phyloP scores from a whole-genome alignment of 2,797 vertebrate genomes.

The Taenioides sp. region DNA sequence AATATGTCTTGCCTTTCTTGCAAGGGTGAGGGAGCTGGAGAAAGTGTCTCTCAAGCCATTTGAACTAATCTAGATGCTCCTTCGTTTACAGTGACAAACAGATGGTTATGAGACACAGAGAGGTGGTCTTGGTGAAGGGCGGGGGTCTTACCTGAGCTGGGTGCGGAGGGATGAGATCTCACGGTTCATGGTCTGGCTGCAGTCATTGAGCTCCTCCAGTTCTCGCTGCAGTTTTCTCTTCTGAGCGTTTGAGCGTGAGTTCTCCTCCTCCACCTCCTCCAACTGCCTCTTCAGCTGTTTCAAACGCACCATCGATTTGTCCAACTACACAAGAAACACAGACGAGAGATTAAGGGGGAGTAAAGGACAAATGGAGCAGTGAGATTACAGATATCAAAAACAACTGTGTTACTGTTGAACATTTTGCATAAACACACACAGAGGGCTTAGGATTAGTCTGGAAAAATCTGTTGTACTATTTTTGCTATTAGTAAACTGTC shows the following conservation, averaged over 20 bases:
- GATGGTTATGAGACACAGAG: slow-evolving; percentile 11
- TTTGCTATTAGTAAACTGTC: neutral
- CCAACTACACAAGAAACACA: slow-evolving; percentile 73
- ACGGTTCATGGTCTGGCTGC: slow-evolving; percentile 85
- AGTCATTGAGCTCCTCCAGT: slow-evolving; percentile 86
- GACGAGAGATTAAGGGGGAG: slow-evolving; percentile 51
- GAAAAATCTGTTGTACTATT: slow-evolving; percentile 10
- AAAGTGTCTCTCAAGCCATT: neutral
- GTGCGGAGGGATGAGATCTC: slow-evolving; percentile 86
- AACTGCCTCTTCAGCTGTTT: slow-evolving; percentile 91
- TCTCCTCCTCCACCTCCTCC: slow-evolving; percentile 92
- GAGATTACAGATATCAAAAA: slow-evolving; percentile 42
- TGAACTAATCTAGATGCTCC: neutral
- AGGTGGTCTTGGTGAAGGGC: neutral
- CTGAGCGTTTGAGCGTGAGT: slow-evolving; percentile 87
- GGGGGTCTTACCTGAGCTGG: slow-evolving; percentile 81
- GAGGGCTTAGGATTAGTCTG: slow-evolving; percentile 59
- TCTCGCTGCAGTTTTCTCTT: slow-evolving; percentile 88
- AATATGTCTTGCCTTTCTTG: too few relatives aligned
- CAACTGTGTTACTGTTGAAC: slow-evolving; percentile 31
- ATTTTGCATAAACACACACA: slow-evolving; percentile 42
- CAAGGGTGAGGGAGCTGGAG: too few relatives aligned
- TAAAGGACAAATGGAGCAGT: slow-evolving; percentile 18
- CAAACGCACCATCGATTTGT: slow-evolving; percentile 86
- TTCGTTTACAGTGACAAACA: slow-evolving; percentile 1